These are phyloP conservation scores for Clytia hemisphaerica DNA, from an alignment of 30 jellyfish, hydroid and myxozoan genomes.

Conservation along the genomic window DNA sequence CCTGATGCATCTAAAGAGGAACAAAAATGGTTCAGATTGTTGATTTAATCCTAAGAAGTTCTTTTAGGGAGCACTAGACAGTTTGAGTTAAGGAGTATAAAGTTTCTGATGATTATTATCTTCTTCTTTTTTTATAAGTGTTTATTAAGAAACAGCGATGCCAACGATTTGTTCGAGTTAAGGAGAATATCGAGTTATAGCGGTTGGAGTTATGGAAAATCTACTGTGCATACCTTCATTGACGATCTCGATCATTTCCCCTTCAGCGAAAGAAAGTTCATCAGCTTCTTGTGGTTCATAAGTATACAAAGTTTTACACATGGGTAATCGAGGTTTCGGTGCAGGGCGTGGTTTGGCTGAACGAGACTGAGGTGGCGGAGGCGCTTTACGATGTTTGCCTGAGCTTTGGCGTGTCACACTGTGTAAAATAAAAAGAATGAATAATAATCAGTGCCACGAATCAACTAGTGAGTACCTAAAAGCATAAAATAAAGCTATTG, in stretches of 20 bases:
- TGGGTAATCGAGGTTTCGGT: conserved; percentile 79
- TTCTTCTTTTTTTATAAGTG: neutral
- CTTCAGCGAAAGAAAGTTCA: conserved; percentile 72
- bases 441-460: no score
- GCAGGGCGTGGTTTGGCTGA: conserved; percentile 88
- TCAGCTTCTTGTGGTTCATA: conserved; percentile 98
- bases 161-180: no score
- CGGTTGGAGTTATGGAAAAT: no score
- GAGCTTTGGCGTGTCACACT: conserved; percentile 64
- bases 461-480: neutral
- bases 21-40: neutral
- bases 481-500: neutral
- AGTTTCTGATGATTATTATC: no score
- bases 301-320: conserved; percentile 64
- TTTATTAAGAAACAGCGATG: no score
- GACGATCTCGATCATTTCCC: conserved; percentile 72
- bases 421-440: neutral
- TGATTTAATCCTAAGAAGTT: no score
- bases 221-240: conserved; percentile 61
- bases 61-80: no score
- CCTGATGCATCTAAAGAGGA: conserved; percentile 83
- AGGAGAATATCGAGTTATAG: neutral
- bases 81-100: no score
- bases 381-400: conserved; percentile 43
- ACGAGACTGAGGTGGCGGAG: conserved; percentile 79